Conservation (phyloP, 2,888 invertebrate genomes). For the Ophion costatus region DNA sequence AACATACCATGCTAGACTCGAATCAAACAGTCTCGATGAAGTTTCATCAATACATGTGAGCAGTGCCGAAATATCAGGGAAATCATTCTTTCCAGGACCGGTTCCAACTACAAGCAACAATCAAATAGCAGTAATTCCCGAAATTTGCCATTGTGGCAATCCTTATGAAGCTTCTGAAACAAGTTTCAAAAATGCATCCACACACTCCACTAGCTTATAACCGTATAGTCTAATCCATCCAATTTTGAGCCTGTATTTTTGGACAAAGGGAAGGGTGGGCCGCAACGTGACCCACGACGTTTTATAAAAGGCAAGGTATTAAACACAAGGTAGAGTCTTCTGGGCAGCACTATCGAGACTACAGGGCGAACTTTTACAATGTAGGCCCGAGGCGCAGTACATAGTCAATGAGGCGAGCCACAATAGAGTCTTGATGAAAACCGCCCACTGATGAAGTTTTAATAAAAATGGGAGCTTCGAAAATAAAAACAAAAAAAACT, state of each 20-base stretch:
- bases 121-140: too few species aligned
- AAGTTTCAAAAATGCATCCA: background rate
- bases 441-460: slow-evolving; percentile 46
- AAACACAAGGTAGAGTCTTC: slow-evolving; percentile 15
- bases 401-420: slow-evolving; percentile 22
- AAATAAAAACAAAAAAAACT: slow-evolving; percentile 3
- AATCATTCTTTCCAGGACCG: too few species aligned
- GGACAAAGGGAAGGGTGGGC: slow-evolving; percentile 19
- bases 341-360: slow-evolving; percentile 20
- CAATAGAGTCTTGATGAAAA: slow-evolving; percentile 10
- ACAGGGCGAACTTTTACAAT: slow-evolving; percentile 39
- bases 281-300: slow-evolving; percentile 43
- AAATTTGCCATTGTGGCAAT: too few species aligned
- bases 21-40: background rate
- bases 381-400: slow-evolving; percentile 32
- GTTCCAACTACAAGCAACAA: too few species aligned
- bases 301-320: background rate
- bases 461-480: background rate
- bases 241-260: background rate
- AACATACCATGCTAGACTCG: background rate
- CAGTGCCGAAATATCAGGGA: background rate
- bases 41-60: background rate
- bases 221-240: background rate
- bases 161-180: too few species aligned
- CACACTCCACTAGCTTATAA: too few species aligned